A percentile compares a stretch with the other conserved stretches of the same genome.
Conservation (phyloP, 2,113 vertebrate genomes). For the Cyanoramphus novaezelandiae region DNA sequence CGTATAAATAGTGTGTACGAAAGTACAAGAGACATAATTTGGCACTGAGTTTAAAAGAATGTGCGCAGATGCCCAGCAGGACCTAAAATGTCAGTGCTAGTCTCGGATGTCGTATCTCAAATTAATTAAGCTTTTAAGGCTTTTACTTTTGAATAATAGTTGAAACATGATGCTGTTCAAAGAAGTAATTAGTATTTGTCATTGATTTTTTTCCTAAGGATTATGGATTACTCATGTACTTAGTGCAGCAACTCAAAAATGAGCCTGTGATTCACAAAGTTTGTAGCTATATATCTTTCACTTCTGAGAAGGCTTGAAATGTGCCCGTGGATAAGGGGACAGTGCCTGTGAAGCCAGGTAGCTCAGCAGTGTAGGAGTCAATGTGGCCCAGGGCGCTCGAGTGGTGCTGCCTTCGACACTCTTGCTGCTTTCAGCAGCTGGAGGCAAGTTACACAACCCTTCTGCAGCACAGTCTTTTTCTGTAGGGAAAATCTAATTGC, state of each 20-base stretch:
- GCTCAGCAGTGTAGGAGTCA: rapidly evolving
- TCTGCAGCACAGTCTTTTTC: neutral
- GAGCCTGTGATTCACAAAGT: neutral
- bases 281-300: neutral
- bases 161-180: neutral
- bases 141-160: neutral
- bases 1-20: neutral
- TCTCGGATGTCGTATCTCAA: neutral
- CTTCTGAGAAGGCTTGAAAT: neutral
- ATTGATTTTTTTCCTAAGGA: neutral
- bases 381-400: rapidly evolving
- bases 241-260: neutral
- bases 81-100: neutral
- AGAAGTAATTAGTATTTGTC: conserved; percentile 17
- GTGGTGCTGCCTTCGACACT: neutral
- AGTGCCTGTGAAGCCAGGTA: rapidly evolving
- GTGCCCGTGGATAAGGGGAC: neutral
- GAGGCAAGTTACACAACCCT: neutral
- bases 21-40: neutral
- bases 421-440: neutral
- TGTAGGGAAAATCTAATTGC: neutral
- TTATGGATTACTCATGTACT: neutral
- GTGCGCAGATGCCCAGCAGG: neutral
- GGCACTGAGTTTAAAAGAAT: neutral
- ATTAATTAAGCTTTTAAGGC: conserved; percentile 10